Evolutionary conservation across 92 coral and sea anemone genomes (phyloP).

Genomic region (Phenganax stokvisi): DNA sequence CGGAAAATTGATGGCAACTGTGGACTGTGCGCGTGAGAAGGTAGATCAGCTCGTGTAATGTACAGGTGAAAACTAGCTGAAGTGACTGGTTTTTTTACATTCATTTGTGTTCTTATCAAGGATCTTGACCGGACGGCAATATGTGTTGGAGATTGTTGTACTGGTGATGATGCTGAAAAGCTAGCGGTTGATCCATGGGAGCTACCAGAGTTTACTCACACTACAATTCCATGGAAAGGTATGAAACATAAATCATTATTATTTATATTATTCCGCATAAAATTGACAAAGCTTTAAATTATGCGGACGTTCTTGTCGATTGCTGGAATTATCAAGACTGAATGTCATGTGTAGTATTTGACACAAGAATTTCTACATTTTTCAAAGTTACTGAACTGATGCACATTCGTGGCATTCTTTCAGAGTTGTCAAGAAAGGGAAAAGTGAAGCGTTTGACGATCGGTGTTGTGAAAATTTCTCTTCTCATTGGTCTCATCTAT

Average conservation of each 20-base stretch:
- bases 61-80: not conserved
- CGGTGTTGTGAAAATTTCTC: conserved; percentile 18
- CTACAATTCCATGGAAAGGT: conserved; percentile 35
- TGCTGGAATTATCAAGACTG: not conserved
- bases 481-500: conserved; percentile 48
- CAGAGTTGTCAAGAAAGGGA: conserved; percentile 33
- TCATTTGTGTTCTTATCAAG: conserved; percentile 18
- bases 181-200: conserved; percentile 37
- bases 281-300: not conserved
- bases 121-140: conserved; percentile 18
- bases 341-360: too few relatives aligned
- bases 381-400: not conserved
- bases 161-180: not conserved
- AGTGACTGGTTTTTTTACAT: not conserved
- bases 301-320: not conserved
- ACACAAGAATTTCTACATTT: too few relatives aligned
- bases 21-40: conserved; percentile 3
- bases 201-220: conserved; percentile 33
- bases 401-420: not conserved
- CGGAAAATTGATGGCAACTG: conserved; percentile 24
- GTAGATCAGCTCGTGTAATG: not conserved
- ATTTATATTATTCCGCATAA: not conserved
- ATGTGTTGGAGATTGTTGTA: not conserved
- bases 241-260: conserved; percentile 7
- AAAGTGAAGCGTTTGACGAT: conserved; percentile 34